Percentiles rank a stretch among this genome's conserved stretches.
Evolutionary conservation across 2,888 invertebrate species (phyloP).

Genomic region (Ormyrus labotus): DNA sequence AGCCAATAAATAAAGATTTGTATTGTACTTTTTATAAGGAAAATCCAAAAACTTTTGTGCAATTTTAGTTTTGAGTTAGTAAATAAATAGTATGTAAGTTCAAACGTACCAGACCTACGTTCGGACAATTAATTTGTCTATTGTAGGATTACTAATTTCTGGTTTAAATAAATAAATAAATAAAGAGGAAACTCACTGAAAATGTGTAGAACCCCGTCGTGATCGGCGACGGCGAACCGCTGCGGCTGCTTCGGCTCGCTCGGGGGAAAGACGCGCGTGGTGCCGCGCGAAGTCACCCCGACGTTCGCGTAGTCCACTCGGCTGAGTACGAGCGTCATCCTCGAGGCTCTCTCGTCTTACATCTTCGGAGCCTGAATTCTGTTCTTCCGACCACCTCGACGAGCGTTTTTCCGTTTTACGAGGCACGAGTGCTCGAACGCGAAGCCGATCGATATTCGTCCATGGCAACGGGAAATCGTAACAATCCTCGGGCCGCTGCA

Average conservation of each 20-base stretch:
- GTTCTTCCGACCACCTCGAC: neutral
- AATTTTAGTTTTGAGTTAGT: no score
- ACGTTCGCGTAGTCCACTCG: slow-evolving; percentile 90
- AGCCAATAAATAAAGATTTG: no score
- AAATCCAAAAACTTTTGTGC: no score
- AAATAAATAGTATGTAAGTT: no score
- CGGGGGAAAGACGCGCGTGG: slow-evolving; percentile 86
- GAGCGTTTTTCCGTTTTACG: no score
- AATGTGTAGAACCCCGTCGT: slow-evolving; percentile 89
- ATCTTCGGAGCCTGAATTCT: neutral
- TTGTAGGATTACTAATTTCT: no score
- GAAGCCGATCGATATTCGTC: slow-evolving; percentile 25
- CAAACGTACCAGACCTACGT: no score
- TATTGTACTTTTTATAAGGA: no score
- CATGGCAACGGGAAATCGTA: slow-evolving; percentile 52
- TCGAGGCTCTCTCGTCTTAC: slow-evolving; percentile 47
- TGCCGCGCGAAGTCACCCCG: slow-evolving; percentile 86
- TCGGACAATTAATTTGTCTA: no score
- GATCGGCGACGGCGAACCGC: slow-evolving; percentile 89
- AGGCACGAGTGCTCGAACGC: neutral
- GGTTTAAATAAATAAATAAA: no score
- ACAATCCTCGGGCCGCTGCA: slow-evolving; percentile 8
- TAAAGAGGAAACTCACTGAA: slow-evolving; percentile 65
- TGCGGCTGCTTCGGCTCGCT: slow-evolving; percentile 78
- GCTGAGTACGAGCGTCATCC: slow-evolving; percentile 87